Conservation (phyloP, 2,113 vertebrate species). For the Vidua chalybeata region DNA sequence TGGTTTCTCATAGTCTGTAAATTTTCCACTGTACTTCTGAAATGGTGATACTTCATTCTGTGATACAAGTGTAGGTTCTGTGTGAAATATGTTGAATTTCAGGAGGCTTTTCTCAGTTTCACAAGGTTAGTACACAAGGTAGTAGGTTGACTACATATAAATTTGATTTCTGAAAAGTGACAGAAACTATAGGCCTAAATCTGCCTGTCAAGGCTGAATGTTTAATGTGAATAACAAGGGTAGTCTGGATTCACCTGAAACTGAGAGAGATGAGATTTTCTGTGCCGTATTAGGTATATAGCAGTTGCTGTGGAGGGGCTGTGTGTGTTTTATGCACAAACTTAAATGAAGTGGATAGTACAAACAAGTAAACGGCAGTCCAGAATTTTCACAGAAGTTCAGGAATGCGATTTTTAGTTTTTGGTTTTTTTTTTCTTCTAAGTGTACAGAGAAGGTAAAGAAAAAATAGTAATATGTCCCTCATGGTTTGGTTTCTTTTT, state of each 20-base stretch:
- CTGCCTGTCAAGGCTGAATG: not conserved
- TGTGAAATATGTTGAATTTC: not conserved
- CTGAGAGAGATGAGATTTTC: not conserved
- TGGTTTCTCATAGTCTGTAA: not conserved
- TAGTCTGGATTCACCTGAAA: not conserved
- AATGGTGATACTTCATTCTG: not conserved
- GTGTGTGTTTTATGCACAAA: not conserved
- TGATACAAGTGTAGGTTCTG: not conserved
- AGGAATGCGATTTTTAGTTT: not conserved
- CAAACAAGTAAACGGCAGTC: not conserved
- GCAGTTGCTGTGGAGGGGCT: not conserved
- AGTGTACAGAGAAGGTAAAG: not conserved
- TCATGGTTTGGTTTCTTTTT: slow-evolving; percentile 32
- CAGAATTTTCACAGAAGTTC: not conserved
- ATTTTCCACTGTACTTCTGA: not conserved
- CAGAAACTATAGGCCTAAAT: not conserved
- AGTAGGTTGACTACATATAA: not conserved
- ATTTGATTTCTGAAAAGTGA: not conserved
- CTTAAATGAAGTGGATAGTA: not conserved
- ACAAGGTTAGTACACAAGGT: not conserved
- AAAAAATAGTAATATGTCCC: not conserved
- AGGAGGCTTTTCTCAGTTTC: not conserved
- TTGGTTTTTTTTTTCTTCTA: not conserved
- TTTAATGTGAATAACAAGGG: not conserved
- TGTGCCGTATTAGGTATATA: not conserved